Evolutionary conservation across 2,888 invertebrate genomes (phyloP).

Genomic region (Volucella zonaria): DNA sequence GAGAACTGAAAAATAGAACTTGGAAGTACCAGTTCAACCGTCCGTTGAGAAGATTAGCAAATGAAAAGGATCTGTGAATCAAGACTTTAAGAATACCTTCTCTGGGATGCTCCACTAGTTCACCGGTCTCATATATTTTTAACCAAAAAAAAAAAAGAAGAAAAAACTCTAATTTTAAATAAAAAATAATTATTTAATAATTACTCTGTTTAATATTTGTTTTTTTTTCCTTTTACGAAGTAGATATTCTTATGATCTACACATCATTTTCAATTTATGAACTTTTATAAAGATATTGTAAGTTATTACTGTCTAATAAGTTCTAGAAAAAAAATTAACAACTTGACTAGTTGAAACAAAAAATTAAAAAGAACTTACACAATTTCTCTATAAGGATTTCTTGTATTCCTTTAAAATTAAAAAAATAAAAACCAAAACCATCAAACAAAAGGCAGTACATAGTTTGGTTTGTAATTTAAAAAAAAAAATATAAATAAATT

Average conservation of each 20-base stretch:
- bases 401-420: background rate
- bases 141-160: conserved; percentile 6
- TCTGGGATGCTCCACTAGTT: no score
- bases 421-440: conserved; percentile 2
- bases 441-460: conserved; percentile 35
- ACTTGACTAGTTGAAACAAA: conserved; percentile 36
- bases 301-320: background rate
- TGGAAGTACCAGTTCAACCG: no score
- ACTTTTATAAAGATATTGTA: background rate
- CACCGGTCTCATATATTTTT: no score
- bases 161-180: conserved; percentile 19
- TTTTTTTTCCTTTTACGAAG: conserved; percentile 17
- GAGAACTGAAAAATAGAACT: no score
- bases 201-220: conserved; percentile 19
- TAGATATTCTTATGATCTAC: background rate
- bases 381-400: conserved; percentile 24
- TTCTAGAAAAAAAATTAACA: conserved; percentile 20
- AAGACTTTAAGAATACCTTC: no score
- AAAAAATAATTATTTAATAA: conserved; percentile 57
- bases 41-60: no score
- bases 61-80: no score
- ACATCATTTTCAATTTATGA: no score
- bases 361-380: conserved; percentile 9
- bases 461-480: conserved; percentile 5
- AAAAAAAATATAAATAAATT: conserved; percentile 3